phyloP scores from a whole-genome alignment of 2,888 invertebrate genomes.

The Melieria picta region DNA sequence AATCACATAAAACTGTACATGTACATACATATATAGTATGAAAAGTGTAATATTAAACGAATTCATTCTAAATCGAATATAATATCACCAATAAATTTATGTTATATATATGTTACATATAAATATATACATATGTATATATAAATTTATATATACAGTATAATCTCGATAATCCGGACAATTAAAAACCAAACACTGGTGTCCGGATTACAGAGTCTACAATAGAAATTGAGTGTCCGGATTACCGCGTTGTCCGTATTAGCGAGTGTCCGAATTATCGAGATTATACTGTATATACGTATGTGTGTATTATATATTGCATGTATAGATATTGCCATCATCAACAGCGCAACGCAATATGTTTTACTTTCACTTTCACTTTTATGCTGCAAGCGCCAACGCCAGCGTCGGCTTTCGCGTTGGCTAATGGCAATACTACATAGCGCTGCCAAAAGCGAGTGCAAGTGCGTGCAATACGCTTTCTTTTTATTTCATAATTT shows the following conservation, averaged over 20 bases:
- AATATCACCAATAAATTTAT: background rate
- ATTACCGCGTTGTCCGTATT: too few relatives aligned
- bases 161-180: too few relatives aligned
- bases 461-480: background rate
- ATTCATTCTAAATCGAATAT: too few relatives aligned
- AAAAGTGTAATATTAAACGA: too few relatives aligned
- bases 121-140: conserved; percentile 6
- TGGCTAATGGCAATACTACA: background rate
- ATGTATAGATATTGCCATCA: background rate
- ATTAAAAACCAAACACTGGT: too few relatives aligned
- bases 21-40: too few relatives aligned
- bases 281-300: too few relatives aligned
- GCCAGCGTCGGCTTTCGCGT: background rate
- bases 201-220: too few relatives aligned
- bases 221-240: too few relatives aligned
- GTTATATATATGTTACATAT: background rate
- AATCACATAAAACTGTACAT: too few relatives aligned
- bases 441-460: background rate
- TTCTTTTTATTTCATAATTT: too few relatives aligned
- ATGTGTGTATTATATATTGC: background rate
- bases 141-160: background rate
- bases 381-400: background rate
- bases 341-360: background rate
- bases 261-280: too few relatives aligned
- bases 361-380: conserved; percentile 12